Percentiles rank a stretch among this genome's conserved stretches.
Conservation (phyloP, 2,797 vertebrate genomes). For the Propithecus perrieri region DNA sequence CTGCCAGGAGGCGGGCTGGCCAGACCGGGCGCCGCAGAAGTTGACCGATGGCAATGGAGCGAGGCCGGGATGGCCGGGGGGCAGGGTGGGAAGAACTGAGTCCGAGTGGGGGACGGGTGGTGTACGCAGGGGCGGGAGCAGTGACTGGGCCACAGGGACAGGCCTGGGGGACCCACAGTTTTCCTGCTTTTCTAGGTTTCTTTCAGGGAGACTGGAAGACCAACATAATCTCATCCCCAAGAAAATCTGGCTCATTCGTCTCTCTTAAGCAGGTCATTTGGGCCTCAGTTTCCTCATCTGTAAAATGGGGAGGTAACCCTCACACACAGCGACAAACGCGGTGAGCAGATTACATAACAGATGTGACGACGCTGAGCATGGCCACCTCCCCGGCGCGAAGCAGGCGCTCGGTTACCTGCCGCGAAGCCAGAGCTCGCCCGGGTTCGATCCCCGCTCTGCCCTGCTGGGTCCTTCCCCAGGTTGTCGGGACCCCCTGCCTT, state of each 20-base stretch:
- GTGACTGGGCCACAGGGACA: background rate
- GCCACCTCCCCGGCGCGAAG: background rate
- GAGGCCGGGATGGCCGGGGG: no score
- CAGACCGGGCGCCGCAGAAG: no score
- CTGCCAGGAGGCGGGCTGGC: no score
- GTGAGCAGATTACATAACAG: background rate
- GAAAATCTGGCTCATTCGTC: background rate
- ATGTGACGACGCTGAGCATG: accelerated
- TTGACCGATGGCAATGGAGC: no score
- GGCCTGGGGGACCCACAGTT: accelerated
- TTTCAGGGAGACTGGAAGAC: background rate
- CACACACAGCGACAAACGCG: background rate
- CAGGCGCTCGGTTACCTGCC: background rate
- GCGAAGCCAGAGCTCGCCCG: background rate
- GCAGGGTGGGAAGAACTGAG: no score
- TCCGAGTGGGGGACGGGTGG: accelerated
- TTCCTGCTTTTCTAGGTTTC: background rate
- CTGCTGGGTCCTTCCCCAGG: no score
- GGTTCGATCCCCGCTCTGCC: background rate
- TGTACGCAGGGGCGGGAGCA: no score
- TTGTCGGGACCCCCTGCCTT: background rate
- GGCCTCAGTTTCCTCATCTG: background rate
- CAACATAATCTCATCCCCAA: background rate
- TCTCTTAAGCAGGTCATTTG: background rate
- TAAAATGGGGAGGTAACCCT: background rate